Evolutionary conservation across 37 sponge, comb jelly and placozoan genomes (phyloP).

Genomic region (Hormiphora californensis): DNA sequence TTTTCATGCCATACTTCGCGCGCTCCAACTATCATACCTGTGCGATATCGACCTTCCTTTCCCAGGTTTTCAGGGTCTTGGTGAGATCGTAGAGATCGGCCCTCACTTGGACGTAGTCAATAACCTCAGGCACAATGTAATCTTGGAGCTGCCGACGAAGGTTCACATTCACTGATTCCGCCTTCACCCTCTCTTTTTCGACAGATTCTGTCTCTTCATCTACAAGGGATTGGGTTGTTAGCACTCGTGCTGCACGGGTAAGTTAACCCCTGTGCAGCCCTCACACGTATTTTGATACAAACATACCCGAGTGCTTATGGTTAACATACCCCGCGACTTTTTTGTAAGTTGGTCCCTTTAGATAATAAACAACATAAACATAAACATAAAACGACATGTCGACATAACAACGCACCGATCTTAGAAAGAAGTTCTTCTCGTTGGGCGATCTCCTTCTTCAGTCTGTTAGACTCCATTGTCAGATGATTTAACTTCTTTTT

Average conservation of each 20-base stretch:
- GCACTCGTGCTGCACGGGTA: no score
- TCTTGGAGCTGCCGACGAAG: constrained; percentile 73
- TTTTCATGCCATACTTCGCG: neutral
- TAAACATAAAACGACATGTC: no score
- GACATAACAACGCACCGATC: constrained; percentile 57
- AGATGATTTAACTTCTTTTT: constrained; percentile 82
- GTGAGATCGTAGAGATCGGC: constrained; percentile 78
- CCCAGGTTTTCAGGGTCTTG: constrained; percentile 78
- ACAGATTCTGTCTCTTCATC: constrained; percentile 48
- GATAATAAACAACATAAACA: no score
- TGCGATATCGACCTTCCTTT: constrained; percentile 92
- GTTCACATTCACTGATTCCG: constrained; percentile 67
- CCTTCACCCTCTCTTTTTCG: constrained; percentile 72
- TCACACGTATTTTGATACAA: no score
- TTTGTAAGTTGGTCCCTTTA: no score
- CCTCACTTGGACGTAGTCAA: constrained; percentile 87
- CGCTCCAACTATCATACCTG: constrained; percentile 60
- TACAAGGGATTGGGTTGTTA: neutral
- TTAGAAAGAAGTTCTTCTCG: constrained; percentile 69
- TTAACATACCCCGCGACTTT: no score
- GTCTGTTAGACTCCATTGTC: constrained; percentile 63
- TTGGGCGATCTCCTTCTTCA: constrained; percentile 69
- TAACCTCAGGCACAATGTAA: constrained; percentile 90
- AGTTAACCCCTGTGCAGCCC: no score
- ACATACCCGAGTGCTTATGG: no score